Evolutionary conservation across 2,888 invertebrate species (phyloP), one percentile per base, ranked within the genome.

Genomic region (Apodemia mormo): DNA sequence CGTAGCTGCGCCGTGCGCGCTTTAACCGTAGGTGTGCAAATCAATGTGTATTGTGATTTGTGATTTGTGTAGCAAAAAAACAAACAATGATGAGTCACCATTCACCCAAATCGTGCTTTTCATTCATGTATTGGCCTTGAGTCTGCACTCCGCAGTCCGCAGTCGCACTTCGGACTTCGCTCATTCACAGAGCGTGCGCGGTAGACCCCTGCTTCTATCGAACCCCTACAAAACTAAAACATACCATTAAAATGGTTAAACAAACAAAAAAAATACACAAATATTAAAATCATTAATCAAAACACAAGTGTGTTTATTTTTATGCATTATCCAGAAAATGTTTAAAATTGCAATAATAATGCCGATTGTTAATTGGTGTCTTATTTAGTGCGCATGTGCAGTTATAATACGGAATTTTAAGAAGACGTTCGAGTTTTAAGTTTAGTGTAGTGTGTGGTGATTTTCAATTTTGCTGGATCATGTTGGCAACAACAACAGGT

Each of bases 41-140:
- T 45, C 45, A 45, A 45, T 45, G 12, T 12, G 45, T 45, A 8
- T 22, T 22, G 22, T 22, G 22, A 22, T 22, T 22, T 22, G 22
- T 22, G 22, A 22, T 22, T 22, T 45, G 12, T 12, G 45, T 45
- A 8, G 5, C 30, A 10, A 58, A 58, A 58, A 58, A 29, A 58
- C 30, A 58, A 58, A 30, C 58, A 58, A 58, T 12, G 58, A 30
- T 58, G 58, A 58, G 12, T 58, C 30, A 58, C 58, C 12, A 30
- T 12, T 52, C 52, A 52, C 52, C 52, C n/a, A 52, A 52, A 4
- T 2, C 12, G 30, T 58, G 33, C 14, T 33, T 58, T 61, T 61
- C 58, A 33, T 58, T 58, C 58, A 58, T 29, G 30, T 58, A 58
- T 58, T 58, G 30, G 33, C 58, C 58, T 61, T 61, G 58, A 61